phyloP scores from a whole-genome alignment of 1,140 invertebrate genomes.

The Druon quercuslanigerum region DNA sequence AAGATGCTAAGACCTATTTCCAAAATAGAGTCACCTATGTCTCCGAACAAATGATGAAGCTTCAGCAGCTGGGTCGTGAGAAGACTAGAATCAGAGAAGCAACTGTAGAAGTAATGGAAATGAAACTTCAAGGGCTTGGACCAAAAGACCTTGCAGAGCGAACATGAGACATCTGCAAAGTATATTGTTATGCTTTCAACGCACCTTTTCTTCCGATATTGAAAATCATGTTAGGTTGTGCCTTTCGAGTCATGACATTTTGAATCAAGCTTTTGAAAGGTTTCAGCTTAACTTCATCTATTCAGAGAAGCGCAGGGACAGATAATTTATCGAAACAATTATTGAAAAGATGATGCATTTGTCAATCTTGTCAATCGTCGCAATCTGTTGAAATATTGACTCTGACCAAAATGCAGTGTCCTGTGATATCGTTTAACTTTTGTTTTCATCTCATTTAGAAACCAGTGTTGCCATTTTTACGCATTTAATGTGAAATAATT shows the following conservation, averaged over 20 bases:
- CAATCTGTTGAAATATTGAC: not conserved
- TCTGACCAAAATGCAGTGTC: not conserved
- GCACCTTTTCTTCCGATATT: not conserved
- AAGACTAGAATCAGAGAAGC: conserved; percentile 91
- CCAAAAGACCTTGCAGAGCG: conserved; percentile 55
- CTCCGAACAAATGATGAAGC: conserved; percentile 95
- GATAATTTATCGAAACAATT: not conserved
- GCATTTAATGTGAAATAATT: not conserved
- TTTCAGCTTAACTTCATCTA: not conserved
- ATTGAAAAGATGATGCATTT: not conserved
- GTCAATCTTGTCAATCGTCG: not conserved
- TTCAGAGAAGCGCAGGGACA: not conserved
- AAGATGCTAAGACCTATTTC: conserved; percentile 92
- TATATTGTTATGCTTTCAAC: conserved; percentile 17
- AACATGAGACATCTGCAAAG: conserved; percentile 41
- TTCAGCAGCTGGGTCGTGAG: conserved; percentile 89
- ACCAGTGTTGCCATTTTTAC: not conserved
- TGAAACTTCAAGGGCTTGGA: conserved; percentile 77
- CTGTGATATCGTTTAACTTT: conserved; percentile 11
- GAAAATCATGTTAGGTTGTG: conserved; percentile 16
- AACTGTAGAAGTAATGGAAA: conserved; percentile 82
- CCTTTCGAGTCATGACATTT: not conserved
- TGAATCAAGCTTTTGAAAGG: not conserved
- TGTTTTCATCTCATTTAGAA: conserved; percentile 8
- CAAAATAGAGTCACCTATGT: conserved; percentile 93